phyloP scores from a whole-genome alignment of 2,797 vertebrate species.

The Protosalanx chinensis region DNA sequence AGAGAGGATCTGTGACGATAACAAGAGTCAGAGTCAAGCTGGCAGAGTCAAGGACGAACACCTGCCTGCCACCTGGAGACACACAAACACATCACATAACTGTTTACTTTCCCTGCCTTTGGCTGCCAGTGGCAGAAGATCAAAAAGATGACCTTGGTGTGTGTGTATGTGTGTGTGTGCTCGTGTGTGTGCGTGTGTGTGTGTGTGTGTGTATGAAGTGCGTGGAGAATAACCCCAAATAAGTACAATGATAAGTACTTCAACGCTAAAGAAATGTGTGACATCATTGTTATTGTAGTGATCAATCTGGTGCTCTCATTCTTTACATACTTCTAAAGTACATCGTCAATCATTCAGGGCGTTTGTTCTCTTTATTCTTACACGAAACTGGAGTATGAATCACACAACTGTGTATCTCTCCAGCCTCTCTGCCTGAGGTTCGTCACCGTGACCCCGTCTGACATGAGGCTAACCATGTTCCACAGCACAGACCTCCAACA shows the following conservation, averaged over 20 bases:
- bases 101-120: too few relatives aligned
- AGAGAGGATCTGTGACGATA: background rate
- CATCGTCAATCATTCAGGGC: too few relatives aligned
- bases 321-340: too few relatives aligned
- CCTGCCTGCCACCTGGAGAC: background rate
- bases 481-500: background rate
- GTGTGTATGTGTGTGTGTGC: background rate
- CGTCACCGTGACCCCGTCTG: too few relatives aligned
- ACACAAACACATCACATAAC: background rate
- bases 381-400: too few relatives aligned
- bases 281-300: too few relatives aligned
- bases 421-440: background rate
- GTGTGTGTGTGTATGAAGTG: background rate
- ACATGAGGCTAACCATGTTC: background rate
- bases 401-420: background rate
- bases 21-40: background rate
- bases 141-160: background rate
- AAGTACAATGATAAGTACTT: too few relatives aligned
- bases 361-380: too few relatives aligned
- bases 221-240: too few relatives aligned
- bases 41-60: background rate
- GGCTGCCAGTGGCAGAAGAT: background rate
- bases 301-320: too few relatives aligned
- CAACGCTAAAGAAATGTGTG: too few relatives aligned
- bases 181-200: background rate